A percentile compares a stretch with the other conserved stretches of the same genome.
Evolutionary conservation across 2,888 invertebrate genomes (phyloP).

Genomic region (Abrostola tripartita): DNA sequence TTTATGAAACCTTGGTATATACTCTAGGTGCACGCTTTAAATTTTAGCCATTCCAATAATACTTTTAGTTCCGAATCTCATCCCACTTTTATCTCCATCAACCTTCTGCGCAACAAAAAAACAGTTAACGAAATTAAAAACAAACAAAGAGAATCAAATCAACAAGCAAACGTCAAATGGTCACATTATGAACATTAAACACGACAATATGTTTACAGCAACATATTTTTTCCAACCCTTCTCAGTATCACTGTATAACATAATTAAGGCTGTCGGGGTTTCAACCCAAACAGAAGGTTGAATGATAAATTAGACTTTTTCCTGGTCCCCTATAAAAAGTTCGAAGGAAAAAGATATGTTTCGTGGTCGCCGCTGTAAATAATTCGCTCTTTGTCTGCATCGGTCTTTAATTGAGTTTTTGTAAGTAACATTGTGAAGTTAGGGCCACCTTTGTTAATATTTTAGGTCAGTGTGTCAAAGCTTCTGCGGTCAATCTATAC

Average conservation of each 20-base stretch:
- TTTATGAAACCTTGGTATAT: no score
- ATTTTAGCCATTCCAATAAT: no score
- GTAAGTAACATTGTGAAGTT: constrained; percentile 27
- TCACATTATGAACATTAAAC: constrained; percentile 30
- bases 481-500: background rate
- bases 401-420: constrained; percentile 53
- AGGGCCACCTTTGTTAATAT: constrained; percentile 16
- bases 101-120: constrained; percentile 5
- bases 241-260: constrained; percentile 48
- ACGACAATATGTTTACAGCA: constrained; percentile 40
- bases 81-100: background rate
- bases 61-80: background rate
- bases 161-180: constrained; percentile 22
- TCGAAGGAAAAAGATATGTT: constrained; percentile 38
- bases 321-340: constrained; percentile 34
- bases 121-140: background rate
- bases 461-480: constrained; percentile 21
- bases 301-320: constrained; percentile 49
- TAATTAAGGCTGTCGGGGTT: constrained; percentile 50
- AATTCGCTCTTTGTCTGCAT: constrained; percentile 41
- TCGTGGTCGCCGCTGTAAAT: constrained; percentile 35
- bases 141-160: constrained; percentile 7
- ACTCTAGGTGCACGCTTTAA: no score
- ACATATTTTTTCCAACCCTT: constrained; percentile 50
- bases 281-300: constrained; percentile 38